Conservation (phyloP, 2,888 invertebrate genomes). For the Hymenopus coronatus region DNA sequence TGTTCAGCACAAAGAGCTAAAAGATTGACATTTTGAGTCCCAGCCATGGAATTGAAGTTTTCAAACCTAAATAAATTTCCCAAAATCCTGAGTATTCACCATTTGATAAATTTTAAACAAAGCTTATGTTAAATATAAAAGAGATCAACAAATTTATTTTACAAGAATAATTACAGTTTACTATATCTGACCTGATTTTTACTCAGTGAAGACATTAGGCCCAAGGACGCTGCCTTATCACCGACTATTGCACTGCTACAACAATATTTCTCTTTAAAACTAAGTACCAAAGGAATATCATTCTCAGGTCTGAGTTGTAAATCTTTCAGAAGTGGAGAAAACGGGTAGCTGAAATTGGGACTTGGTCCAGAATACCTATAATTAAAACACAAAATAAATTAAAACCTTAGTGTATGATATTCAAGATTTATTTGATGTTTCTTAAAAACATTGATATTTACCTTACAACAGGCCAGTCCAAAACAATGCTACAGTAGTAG, state of each 20-base stretch:
- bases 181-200: conserved; percentile 27
- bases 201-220: conserved; percentile 53
- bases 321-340: conserved; percentile 1
- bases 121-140: too few species aligned
- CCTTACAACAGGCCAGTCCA: too few species aligned
- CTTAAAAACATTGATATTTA: not conserved
- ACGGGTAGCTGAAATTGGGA: conserved; percentile 6
- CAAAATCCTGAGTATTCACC: too few species aligned
- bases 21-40: too few species aligned
- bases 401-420: not conserved
- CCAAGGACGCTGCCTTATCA: conserved; percentile 77
- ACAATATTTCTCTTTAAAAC: conserved; percentile 52
- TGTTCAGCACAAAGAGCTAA: too few species aligned
- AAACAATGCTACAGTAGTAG: too few species aligned
- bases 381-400: not conserved
- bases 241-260: conserved; percentile 62
- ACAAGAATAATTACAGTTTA: conserved; percentile 12
- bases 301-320: conserved; percentile 7
- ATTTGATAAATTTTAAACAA: too few species aligned
- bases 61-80: too few species aligned
- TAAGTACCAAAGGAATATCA: conserved; percentile 40
- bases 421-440: not conserved
- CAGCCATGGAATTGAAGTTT: too few species aligned
- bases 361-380: conserved; percentile 27
- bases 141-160: too few species aligned